Conservation (phyloP, 2,888 invertebrate genomes). For the Lathronympha strigana region DNA sequence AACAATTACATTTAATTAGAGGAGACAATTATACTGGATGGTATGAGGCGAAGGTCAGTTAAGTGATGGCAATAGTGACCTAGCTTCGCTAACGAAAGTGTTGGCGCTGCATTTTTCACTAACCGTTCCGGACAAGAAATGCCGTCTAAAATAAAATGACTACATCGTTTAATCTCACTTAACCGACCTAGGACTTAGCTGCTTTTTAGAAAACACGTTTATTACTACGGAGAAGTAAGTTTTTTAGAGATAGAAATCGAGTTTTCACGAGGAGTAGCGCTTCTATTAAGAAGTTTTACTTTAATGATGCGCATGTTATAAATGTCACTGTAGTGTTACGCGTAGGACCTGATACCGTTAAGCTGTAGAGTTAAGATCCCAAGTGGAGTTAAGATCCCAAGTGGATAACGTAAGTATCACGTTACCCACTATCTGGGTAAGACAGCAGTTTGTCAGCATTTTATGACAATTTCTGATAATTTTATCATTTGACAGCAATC, state of each 20-base stretch:
- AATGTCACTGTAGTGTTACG: too few relatives aligned
- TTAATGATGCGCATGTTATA: too few relatives aligned
- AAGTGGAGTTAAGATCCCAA: too few relatives aligned
- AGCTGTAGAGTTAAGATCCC: too few relatives aligned
- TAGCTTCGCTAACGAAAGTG: conserved; percentile 34
- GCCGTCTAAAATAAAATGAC: conserved; percentile 22
- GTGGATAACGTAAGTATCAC: too few relatives aligned
- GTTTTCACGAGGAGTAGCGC: not conserved
- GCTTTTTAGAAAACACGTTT: conserved; percentile 1
- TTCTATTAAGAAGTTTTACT: too few relatives aligned
- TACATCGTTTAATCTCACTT: conserved; percentile 25
- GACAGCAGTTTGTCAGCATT: too few relatives aligned
- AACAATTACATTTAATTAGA: not conserved
- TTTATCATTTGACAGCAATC: too few relatives aligned
- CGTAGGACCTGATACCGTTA: too few relatives aligned
- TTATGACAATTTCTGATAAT: too few relatives aligned
- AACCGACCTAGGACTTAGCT: conserved; percentile 6
- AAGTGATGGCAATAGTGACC: not conserved
- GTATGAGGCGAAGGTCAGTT: not conserved
- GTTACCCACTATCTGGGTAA: too few relatives aligned
- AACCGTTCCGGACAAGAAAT: conserved; percentile 29
- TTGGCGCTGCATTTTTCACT: conserved; percentile 24
- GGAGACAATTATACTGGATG: not conserved
- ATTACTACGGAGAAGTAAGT: not conserved
- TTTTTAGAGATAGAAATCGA: not conserved